These are phyloP conservation scores for Elgaria multicarinata DNA, from an alignment of 2,113 vertebrate species.

Conservation along the genomic window DNA sequence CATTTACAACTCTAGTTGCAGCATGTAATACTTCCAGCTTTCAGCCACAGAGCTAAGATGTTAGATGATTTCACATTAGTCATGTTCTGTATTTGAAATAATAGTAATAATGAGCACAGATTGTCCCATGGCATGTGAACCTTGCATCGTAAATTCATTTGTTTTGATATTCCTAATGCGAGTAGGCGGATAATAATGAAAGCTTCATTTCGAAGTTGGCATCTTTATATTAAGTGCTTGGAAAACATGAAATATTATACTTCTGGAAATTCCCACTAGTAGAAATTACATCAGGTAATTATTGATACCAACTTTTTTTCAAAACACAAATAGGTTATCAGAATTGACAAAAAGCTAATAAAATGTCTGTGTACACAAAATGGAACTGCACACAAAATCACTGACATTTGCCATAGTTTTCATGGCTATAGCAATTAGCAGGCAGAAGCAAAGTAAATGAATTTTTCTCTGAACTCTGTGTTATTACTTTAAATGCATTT, in stretches of 20 bases:
- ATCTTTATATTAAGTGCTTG: neutral
- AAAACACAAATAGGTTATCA: neutral
- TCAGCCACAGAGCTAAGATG: conserved; percentile 1
- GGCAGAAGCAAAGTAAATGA: neutral
- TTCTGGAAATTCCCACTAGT: conserved; percentile 58
- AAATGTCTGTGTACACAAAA: neutral
- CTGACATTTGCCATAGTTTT: neutral
- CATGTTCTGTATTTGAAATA: neutral
- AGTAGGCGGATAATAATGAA: conserved; percentile 63
- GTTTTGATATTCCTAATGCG: conserved; percentile 63
- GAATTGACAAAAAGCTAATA: neutral
- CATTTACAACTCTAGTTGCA: neutral
- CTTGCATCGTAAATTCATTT: conserved; percentile 57
- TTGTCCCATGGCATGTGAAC: conserved; percentile 31
- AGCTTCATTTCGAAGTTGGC: conserved; percentile 56
- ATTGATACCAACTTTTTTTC: conserved; percentile 24
- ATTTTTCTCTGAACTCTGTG: neutral
- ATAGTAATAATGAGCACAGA: conserved; percentile 26
- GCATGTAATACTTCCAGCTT: neutral
- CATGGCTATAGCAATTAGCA: neutral
- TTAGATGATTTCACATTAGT: neutral
- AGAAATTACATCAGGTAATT: conserved; percentile 41
- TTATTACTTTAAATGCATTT: neutral
- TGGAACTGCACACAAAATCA: neutral
- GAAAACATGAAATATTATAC: conserved; percentile 45